Evolutionary conservation across 2,888 invertebrate genomes (phyloP), one percentile per base, ranked within the genome.

Genomic region (Pantelozetes paolii): DNA sequence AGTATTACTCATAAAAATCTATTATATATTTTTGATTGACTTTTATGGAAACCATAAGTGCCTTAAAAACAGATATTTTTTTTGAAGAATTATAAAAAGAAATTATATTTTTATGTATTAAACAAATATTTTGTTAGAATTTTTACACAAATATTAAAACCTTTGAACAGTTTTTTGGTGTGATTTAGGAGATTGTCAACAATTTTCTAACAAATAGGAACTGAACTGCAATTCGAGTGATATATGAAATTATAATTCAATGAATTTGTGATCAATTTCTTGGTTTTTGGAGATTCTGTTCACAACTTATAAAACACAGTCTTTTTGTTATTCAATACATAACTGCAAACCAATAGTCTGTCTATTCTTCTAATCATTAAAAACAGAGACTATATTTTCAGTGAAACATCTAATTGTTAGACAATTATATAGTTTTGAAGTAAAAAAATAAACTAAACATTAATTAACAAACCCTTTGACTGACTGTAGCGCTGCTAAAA

Each of bases 401-500:
- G 5, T 9, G 9, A 36, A 36, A 5, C 9, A 8, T 36, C 9
- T 9, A 36, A 36, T 8, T 5, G 36, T 8, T 36, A 8, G 6
- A 36, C 5, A 36, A 36, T 36, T 36, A 36, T 8, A 36, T 36
- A 36, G 36, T 36, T 36, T 36, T 36, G 6, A 36, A 36, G 9
- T 36, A 36, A 8, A 8, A 36, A 9, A 36, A 36, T 8, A 5
- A 9, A 36, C 9, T 36, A 36, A 36, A 8, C 36, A 36, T 8
- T 36, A 36, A 9, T 9, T 36, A 36, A 36, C 5, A 36, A 36
- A 36, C 9, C 20, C n/a, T 5, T n/a, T 2, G 23, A 50, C 50
- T 50, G 20, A 50, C 50, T 50, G 50, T 50, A 50, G 50, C 50
- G 50, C 50, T 50, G 50, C 50, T 50, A 50, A 50, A 45, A 15